Evolutionary conservation across 53 echinoderm and acorn worm species (phyloP), one percentile per base, ranked within the genome.

Genomic region (Zoroaster sp.): DNA sequence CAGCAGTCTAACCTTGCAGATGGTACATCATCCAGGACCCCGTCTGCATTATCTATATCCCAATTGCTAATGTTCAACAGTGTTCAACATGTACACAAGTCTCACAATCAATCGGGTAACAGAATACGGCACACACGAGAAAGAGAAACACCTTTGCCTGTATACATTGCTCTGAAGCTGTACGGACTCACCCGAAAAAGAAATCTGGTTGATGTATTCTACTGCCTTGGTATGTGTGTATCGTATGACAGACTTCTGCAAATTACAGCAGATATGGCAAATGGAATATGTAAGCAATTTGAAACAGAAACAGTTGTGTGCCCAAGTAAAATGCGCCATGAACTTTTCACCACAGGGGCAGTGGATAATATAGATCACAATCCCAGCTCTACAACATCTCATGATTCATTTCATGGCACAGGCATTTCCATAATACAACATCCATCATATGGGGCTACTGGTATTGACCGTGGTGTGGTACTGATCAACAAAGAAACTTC

Each of bases 41-140:
- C 43, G 10, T 41, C 75, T 40, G 75, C 75, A 32, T 30, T 75
- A 43, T 40, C 40, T 41, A 74, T 74, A 74, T 74, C 75, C 45
- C 75, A 74, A 14, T 35, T 74, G 25, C 75, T 74, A 35, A 74
- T 74, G 75, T 74, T 74, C 75, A 74, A 74, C 75, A 38, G 75
- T 74, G 75, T 74, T 21, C 25, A 74, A 41, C 75, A 74, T 74
- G 45, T 3, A 74, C 15, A 52, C 52, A 52, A 9, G 52, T n/a
- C n/a, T n/a, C n/a, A n/a, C n/a, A n/a, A n/a, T n/a, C n/a, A n/a
- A n/a, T n/a, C n/a, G n/a, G n/a, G n/a, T n/a, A n/a, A n/a, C n/a
- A n/a, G n/a, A n/a, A n/a, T n/a, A n/a, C n/a, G n/a, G n/a, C n/a
- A 52, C 52, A 52, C 71, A 37, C 30, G 33, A 35, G 71, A 70